These are phyloP conservation scores for Zenarchopterus dispar DNA, from an alignment of 2,797 vertebrate species.

Conservation along the genomic window DNA sequence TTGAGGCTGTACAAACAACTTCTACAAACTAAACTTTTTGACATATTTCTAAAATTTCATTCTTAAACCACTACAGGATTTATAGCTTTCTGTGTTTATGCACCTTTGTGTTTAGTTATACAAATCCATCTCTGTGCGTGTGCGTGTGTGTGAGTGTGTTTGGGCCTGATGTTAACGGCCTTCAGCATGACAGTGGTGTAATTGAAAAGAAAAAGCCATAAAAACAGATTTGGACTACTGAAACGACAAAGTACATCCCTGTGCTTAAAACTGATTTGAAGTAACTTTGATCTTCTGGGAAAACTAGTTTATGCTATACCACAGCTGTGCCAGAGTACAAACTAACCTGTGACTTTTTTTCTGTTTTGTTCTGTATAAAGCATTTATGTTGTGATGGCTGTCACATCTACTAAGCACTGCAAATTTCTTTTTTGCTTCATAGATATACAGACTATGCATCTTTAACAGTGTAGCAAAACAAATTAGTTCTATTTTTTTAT, in stretches of 20 bases:
- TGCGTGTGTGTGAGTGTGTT: constrained; percentile 9
- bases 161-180: constrained; percentile 38
- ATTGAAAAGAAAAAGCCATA: constrained; percentile 55
- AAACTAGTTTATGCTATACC: constrained; percentile 11
- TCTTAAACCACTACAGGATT: constrained; percentile 37
- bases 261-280: constrained; percentile 27
- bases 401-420: constrained; percentile 60
- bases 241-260: constrained; percentile 20
- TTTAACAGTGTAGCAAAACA: constrained; percentile 33
- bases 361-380: constrained; percentile 41
- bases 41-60: constrained; percentile 30
- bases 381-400: constrained; percentile 44
- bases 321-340: constrained; percentile 19
- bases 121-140: constrained; percentile 4
- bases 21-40: constrained; percentile 21
- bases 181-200: constrained; percentile 35
- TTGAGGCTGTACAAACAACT: constrained; percentile 58
- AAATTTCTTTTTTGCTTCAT: constrained; percentile 48
- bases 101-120: constrained; percentile 34
- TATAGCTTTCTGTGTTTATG: constrained; percentile 23
- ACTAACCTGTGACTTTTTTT: constrained; percentile 22
- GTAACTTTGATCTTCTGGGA: constrained; percentile 29
- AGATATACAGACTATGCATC: constrained; percentile 29
- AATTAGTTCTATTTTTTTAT: constrained; percentile 64
- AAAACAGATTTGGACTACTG: constrained; percentile 39